Conservation (phyloP, 2,888 invertebrate species). For the Xanthorhoe spadicearia region DNA sequence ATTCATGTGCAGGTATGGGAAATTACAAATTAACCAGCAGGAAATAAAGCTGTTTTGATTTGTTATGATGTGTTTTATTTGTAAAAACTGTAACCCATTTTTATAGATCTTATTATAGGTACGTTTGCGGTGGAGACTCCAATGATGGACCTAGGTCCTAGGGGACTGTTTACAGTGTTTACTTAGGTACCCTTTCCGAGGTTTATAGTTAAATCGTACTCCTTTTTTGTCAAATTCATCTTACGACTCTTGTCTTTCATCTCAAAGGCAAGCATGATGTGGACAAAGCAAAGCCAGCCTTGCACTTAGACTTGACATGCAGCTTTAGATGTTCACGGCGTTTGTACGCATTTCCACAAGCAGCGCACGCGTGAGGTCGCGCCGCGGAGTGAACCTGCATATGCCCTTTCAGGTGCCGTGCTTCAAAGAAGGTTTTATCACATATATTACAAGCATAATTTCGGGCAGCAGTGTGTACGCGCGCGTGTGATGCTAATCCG, state of each 20-base stretch:
- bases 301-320: slow-evolving; percentile 20
- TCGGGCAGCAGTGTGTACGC: slow-evolving; percentile 20
- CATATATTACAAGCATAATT: slow-evolving; percentile 13
- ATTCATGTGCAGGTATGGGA: slow-evolving; percentile 68
- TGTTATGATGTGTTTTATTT: slow-evolving; percentile 70
- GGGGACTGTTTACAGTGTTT: no score
- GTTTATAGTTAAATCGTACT: not conserved
- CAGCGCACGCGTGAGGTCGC: slow-evolving; percentile 10
- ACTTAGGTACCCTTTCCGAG: no score
- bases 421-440: slow-evolving; percentile 16
- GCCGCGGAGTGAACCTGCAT: slow-evolving; percentile 21
- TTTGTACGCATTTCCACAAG: slow-evolving; percentile 20
- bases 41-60: slow-evolving; percentile 84
- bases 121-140: no score
- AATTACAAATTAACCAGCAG: slow-evolving; percentile 76
- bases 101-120: no score
- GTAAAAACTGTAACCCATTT: not conserved
- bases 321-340: slow-evolving; percentile 15
- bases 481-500: slow-evolving; percentile 3
- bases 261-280: not conserved
- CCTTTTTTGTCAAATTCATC: not conserved
- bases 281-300: slow-evolving; percentile 4
- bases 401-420: slow-evolving; percentile 20
- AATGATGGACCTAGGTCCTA: no score
- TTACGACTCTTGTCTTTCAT: not conserved